These are phyloP conservation scores for Coregonus clupeaformis DNA, from an alignment of 2,113 vertebrate species.

Conservation along the genomic window DNA sequence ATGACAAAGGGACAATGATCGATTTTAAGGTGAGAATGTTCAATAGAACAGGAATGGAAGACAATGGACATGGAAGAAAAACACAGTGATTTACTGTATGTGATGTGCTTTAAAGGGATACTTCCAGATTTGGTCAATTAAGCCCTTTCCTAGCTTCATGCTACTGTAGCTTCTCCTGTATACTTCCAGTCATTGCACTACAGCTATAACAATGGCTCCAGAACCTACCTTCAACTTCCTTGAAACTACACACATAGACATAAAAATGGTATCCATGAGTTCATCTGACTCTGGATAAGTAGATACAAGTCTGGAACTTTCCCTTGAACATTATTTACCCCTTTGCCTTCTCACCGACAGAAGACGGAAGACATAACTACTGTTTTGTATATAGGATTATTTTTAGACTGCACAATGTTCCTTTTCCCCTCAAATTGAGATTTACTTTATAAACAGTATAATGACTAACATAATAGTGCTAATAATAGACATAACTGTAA, in stretches of 20 bases:
- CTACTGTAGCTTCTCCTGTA: too few relatives aligned
- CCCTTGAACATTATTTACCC: conserved; percentile 20
- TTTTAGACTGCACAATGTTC: conserved; percentile 27
- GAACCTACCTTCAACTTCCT: too few relatives aligned
- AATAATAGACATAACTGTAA: neutral
- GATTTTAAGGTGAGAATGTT: neutral
- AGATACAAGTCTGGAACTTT: neutral
- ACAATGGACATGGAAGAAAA: neutral
- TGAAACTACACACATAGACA: neutral
- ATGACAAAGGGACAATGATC: neutral
- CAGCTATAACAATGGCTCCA: too few relatives aligned
- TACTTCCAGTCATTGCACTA: too few relatives aligned
- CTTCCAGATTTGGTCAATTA: too few relatives aligned
- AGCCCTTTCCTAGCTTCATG: too few relatives aligned
- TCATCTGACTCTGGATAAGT: too few relatives aligned
- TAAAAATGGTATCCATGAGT: too few relatives aligned
- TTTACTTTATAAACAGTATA: conserved; percentile 9
- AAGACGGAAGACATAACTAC: conserved; percentile 47
- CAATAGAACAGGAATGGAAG: neutral
- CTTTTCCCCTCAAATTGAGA: conserved; percentile 16
- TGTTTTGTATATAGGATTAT: conserved; percentile 40
- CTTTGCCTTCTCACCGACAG: conserved; percentile 12
- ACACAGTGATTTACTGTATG: too few relatives aligned
- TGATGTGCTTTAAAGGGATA: too few relatives aligned
- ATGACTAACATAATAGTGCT: conserved; percentile 43